These are phyloP conservation scores for Andrena fulva DNA, from an alignment of 2,888 invertebrate genomes.

Conservation along the genomic window DNA sequence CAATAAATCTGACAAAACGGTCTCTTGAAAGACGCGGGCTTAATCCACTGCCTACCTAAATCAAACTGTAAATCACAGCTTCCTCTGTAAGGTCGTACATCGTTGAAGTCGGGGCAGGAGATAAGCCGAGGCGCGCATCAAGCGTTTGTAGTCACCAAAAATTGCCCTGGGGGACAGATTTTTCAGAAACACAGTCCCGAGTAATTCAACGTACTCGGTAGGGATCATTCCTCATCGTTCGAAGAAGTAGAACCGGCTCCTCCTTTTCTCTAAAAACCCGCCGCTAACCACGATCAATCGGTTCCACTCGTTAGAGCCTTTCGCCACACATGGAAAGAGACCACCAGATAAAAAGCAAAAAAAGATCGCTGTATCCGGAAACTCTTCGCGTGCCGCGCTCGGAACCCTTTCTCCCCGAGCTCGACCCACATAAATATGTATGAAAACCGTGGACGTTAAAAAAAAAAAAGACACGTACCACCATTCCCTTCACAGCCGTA, in stretches of 20 bases:
- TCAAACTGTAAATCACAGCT: conserved; percentile 67
- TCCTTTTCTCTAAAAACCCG: neutral
- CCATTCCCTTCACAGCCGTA: conserved; percentile 2
- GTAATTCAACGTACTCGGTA: conserved; percentile 4
- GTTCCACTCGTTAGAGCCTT: no score
- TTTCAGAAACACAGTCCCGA: conserved; percentile 3
- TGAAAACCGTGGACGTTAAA: conserved; percentile 13
- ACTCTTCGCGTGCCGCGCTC: neutral
- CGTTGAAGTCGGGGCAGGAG: conserved; percentile 49
- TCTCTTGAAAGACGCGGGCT: conserved; percentile 59
- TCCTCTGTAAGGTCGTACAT: conserved; percentile 41
- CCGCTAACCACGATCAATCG: no score
- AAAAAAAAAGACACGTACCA: conserved; percentile 20
- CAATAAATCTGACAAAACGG: conserved; percentile 65
- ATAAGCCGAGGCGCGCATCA: conserved; percentile 59
- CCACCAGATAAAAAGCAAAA: no score
- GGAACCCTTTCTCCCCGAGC: neutral
- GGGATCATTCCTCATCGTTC: neutral
- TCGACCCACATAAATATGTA: conserved; percentile 28
- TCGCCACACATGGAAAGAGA: no score
- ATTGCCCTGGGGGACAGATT: conserved; percentile 6
- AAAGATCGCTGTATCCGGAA: conserved; percentile 3
- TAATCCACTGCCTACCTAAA: conserved; percentile 65
- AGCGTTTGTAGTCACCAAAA: conserved; percentile 51
- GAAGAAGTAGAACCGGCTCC: neutral